Conservation (phyloP, 2,113 vertebrate species). For the Bos indicus region DNA sequence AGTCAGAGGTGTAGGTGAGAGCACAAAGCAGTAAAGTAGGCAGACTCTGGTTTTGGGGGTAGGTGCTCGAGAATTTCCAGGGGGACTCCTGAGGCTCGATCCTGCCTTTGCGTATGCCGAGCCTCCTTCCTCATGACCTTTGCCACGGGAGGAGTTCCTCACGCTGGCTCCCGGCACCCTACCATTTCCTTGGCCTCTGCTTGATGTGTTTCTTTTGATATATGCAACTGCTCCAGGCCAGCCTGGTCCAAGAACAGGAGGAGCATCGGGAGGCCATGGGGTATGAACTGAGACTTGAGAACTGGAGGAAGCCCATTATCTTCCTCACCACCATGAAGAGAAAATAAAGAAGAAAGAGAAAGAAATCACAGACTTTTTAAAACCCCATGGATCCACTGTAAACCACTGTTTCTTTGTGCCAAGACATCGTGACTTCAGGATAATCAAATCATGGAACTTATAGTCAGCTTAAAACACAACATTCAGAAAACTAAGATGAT, state of each 20-base stretch:
- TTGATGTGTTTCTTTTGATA: not conserved
- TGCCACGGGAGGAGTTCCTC: too few species aligned
- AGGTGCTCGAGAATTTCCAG: too few species aligned
- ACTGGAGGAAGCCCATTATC: not conserved
- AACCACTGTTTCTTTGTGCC: not conserved
- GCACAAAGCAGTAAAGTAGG: too few species aligned
- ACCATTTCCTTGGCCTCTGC: not conserved
- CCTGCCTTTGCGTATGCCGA: too few species aligned
- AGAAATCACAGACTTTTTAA: not conserved
- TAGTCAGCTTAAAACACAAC: not conserved
- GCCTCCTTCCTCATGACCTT: too few species aligned
- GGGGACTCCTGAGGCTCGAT: too few species aligned
- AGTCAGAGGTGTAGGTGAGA: too few species aligned
- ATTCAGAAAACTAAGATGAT: not conserved
- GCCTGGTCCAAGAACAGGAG: not conserved
- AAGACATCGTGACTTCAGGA: not conserved
- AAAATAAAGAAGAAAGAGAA: not conserved
- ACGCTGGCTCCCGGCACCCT: not conserved
- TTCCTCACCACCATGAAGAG: not conserved
- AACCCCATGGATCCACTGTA: not conserved
- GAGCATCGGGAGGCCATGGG: not conserved
- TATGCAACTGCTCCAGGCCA: not conserved
- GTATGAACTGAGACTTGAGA: not conserved
- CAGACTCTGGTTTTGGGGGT: too few species aligned
- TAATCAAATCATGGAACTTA: not conserved